Conservation (phyloP, 2,797 vertebrate species). For the Mycteria americana region DNA sequence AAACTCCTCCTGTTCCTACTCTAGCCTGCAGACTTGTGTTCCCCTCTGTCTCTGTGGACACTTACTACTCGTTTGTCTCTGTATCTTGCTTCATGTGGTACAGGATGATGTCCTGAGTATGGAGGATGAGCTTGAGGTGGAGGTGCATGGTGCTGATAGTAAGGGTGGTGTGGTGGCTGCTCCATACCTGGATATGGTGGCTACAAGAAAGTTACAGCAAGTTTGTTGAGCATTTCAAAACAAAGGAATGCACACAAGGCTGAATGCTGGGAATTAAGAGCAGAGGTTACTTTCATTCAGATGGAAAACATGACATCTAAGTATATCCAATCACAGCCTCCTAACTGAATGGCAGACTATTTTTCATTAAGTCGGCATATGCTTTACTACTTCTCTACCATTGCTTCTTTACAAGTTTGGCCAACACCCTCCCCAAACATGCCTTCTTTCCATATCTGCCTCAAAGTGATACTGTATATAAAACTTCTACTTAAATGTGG, state of each 20-base stretch:
- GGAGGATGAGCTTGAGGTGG: conserved; percentile 91
- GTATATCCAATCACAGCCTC: background rate
- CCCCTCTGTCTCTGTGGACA: conserved; percentile 29
- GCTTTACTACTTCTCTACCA: background rate
- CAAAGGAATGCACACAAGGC: background rate
- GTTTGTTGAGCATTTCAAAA: background rate
- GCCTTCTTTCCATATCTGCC: background rate
- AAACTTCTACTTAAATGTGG: background rate
- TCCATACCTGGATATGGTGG: conserved; percentile 92
- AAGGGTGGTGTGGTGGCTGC: conserved; percentile 87
- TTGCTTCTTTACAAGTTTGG: background rate
- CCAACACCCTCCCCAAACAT: background rate
- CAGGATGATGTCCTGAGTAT: conserved; percentile 88
- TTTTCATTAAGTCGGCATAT: background rate
- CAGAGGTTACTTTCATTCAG: background rate
- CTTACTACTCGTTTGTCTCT: conserved; percentile 92
- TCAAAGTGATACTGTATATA: background rate
- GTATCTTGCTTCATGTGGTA: conserved; percentile 91
- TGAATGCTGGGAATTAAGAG: background rate
- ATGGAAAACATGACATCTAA: background rate
- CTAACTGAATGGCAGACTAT: background rate
- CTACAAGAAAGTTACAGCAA: conserved; percentile 70
- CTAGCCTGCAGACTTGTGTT: background rate
- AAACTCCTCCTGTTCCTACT: background rate
- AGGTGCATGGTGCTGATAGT: conserved; percentile 93